Evolutionary conservation across 2,888 invertebrate species (phyloP).

Genomic region (Cloeon dipterum): DNA sequence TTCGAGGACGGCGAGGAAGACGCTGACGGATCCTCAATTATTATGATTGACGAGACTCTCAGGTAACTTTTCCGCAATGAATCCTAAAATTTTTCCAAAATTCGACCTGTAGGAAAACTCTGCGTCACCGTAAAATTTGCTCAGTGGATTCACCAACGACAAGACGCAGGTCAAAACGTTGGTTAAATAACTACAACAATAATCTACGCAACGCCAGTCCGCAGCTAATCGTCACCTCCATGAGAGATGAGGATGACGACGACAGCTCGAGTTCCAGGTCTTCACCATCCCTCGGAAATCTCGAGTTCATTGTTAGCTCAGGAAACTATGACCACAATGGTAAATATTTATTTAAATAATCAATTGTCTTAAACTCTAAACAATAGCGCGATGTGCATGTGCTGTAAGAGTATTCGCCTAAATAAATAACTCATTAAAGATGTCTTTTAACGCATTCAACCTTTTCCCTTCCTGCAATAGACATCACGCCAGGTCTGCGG

Average conservation of each 20-base stretch:
- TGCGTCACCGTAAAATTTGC: slow-evolving; percentile 39
- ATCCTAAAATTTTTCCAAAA: no score
- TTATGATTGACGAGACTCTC: slow-evolving; percentile 28
- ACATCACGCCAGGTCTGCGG: slow-evolving; percentile 57
- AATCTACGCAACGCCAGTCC: slow-evolving; percentile 13
- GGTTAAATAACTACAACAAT: slow-evolving; percentile 14
- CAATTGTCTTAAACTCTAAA: no score
- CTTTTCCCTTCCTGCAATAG: no score
- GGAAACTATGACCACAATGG: slow-evolving; percentile 1
- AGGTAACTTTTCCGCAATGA: slow-evolving; percentile 21
- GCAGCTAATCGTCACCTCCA: slow-evolving; percentile 10
- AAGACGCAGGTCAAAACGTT: slow-evolving; percentile 52
- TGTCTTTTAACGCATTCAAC: no score
- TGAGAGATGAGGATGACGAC: slow-evolving; percentile 25
- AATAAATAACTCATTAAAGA: no score
- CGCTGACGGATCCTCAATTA: no score
- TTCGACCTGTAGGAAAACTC: slow-evolving; percentile 46
- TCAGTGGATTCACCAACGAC: slow-evolving; percentile 22
- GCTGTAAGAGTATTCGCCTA: no score
- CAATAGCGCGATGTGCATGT: no score
- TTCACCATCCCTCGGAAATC: slow-evolving; percentile 13
- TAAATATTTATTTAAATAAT: no score
- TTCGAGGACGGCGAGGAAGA: slow-evolving; percentile 64
- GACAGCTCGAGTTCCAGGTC: slow-evolving; percentile 32
- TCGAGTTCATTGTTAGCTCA: not conserved